phyloP scores from a whole-genome alignment of 2,888 invertebrate genomes.

The Trypoxylon attenuatum region DNA sequence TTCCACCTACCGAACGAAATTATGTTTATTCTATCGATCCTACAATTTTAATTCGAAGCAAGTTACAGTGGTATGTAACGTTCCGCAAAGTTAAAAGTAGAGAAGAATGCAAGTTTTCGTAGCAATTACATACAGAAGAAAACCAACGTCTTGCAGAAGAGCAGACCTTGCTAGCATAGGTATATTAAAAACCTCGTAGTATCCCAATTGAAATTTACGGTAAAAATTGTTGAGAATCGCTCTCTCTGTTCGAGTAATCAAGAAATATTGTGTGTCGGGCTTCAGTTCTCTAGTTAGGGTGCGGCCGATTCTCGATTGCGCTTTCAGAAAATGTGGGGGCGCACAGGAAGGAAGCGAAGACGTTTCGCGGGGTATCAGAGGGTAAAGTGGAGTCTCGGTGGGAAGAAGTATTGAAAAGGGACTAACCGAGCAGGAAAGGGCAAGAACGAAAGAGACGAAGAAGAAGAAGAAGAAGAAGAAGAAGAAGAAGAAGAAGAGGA shows the following conservation, averaged over 20 bases:
- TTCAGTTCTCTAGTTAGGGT: constrained; percentile 34
- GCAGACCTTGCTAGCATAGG: too few relatives aligned
- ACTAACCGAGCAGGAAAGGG: neutral
- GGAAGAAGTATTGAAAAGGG: neutral
- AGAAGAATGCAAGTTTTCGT: too few relatives aligned
- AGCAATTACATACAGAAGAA: too few relatives aligned
- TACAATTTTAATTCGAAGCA: too few relatives aligned
- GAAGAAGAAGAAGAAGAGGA: constrained; percentile 3
- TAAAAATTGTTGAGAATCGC: too few relatives aligned
- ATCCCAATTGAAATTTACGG: too few relatives aligned
- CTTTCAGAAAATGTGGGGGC: constrained; percentile 11
- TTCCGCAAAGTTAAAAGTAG: too few relatives aligned
- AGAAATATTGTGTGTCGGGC: constrained; percentile 39
- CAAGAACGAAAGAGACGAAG: constrained; percentile 3
- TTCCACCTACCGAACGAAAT: too few relatives aligned
- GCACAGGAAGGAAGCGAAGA: constrained; percentile 24
- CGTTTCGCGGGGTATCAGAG: constrained; percentile 8
- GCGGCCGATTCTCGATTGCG: constrained; percentile 46
- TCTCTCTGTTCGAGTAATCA: constrained; percentile 16
- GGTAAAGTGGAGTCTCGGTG: neutral
- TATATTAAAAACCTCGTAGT: too few relatives aligned
- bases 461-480: constrained; percentile 16
- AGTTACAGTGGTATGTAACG: too few relatives aligned
- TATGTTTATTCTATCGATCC: too few relatives aligned
- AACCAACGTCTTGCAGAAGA: too few relatives aligned